These are phyloP conservation scores for Drosophila emarginata DNA, from an alignment of 2,888 invertebrate species.

Conservation along the genomic window DNA sequence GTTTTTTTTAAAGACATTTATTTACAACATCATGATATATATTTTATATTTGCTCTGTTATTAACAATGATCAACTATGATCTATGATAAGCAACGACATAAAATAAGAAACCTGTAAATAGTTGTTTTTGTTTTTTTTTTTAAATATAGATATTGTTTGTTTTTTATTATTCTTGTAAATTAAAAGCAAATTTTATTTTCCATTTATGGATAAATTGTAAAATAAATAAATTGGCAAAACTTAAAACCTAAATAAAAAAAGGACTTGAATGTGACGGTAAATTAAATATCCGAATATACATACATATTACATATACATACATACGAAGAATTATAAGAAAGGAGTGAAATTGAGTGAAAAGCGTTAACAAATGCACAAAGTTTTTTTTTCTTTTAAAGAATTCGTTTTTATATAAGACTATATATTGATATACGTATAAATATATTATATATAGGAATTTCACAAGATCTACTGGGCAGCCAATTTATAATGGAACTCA, in stretches of 20 bases:
- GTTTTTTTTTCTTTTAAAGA: conserved; percentile 4
- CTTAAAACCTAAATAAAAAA: conserved; percentile 51
- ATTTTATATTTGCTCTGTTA: conserved; percentile 45
- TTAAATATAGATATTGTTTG: not conserved
- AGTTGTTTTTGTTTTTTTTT: not conserved
- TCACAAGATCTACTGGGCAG: conserved; percentile 24
- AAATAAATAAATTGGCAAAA: conserved; percentile 67
- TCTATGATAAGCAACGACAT: conserved; percentile 62
- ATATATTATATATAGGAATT: conserved; percentile 29
- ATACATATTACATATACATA: conserved; percentile 12
- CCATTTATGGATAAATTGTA: conserved; percentile 11
- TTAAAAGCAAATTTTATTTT: conserved; percentile 6
- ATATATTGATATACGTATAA: conserved; percentile 25
- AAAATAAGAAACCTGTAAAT: conserved; percentile 5
- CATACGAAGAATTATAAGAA: not conserved
- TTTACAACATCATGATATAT: conserved; percentile 38
- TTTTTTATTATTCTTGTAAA: not conserved
- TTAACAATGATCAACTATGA: conserved; percentile 32
- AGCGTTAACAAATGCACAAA: conserved; percentile 6
- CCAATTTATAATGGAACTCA: not conserved
- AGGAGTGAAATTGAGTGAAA: conserved; percentile 1
- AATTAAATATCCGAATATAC: conserved; percentile 36
- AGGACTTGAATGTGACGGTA: conserved; percentile 53
- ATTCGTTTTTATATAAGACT: conserved; percentile 3
- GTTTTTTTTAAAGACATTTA: conserved; percentile 6